A percentile compares a stretch with the other conserved stretches of the same genome.
Conservation (phyloP, 1,140 invertebrate species). For the Solen grandis region DNA sequence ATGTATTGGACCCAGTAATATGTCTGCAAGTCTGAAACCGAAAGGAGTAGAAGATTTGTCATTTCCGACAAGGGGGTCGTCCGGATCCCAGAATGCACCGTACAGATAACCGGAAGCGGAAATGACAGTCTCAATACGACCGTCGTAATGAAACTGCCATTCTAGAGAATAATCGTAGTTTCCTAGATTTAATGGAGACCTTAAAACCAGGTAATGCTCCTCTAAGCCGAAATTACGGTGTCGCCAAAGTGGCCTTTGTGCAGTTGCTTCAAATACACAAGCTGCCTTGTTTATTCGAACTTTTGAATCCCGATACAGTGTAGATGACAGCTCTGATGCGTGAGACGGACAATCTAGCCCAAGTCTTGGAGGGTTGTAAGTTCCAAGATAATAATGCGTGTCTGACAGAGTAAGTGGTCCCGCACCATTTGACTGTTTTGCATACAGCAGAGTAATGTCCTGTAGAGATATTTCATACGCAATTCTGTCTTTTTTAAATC, state of each 20-base stretch:
- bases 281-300: not conserved
- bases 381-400: conserved; percentile 25
- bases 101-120: conserved; percentile 47
- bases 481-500: conserved; percentile 40
- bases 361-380: conserved; percentile 19
- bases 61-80: conserved; percentile 15
- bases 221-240: conserved; percentile 1
- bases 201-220: conserved; percentile 43
- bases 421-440: conserved; percentile 29
- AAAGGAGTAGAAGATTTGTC: conserved; percentile 28
- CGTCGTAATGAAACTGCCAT: conserved; percentile 32
- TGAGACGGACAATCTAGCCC: conserved; percentile 47
- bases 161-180: conserved; percentile 53
- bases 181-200: conserved; percentile 47
- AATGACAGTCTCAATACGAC: conserved; percentile 31
- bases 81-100: conserved; percentile 42
- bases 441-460: conserved; percentile 46
- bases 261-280: conserved; percentile 49
- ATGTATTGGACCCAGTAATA: conserved; percentile 35
- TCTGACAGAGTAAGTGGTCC: conserved; percentile 27
- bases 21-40: conserved; percentile 30
- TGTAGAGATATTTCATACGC: conserved; percentile 52
- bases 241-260: conserved; percentile 44
- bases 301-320: not conserved
- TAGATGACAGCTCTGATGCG: not conserved